These are phyloP conservation scores for Tachyglossus aculeatus DNA, from an alignment of 2,797 vertebrate species.

Conservation along the genomic window DNA sequence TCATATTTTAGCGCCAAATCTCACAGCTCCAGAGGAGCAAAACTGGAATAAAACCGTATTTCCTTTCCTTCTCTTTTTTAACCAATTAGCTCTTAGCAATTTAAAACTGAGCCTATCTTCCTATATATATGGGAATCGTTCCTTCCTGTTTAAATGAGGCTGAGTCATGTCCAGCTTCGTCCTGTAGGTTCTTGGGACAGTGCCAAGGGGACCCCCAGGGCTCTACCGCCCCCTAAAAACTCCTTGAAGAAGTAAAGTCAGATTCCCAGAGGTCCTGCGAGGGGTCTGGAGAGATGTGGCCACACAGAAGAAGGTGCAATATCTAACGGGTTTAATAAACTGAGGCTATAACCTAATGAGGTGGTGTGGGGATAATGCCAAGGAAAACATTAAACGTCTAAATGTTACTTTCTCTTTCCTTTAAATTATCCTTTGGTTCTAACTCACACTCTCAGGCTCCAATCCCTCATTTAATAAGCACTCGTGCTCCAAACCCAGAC, in stretches of 20 bases:
- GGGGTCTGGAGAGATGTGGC: not conserved
- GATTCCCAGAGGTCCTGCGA: not conserved
- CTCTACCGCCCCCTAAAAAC: not conserved
- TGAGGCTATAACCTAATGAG: not conserved
- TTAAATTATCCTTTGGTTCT: not conserved
- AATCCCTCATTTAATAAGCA: not conserved
- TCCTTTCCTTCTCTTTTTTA: not conserved
- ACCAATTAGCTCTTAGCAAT: not conserved
- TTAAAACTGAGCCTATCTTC: not conserved
- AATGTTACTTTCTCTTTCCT: not conserved
- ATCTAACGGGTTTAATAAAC: slow-evolving; percentile 31
- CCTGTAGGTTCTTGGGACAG: not conserved
- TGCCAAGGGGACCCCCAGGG: not conserved
- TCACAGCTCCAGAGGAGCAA: slow-evolving; percentile 8
- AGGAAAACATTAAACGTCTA: not conserved
- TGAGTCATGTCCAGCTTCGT: not conserved
- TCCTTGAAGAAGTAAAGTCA: not conserved
- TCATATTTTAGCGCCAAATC: too few species aligned
- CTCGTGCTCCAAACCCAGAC: slow-evolving; percentile 7
- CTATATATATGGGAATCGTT: not conserved
- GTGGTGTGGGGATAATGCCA: not conserved
- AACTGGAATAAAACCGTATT: not conserved
- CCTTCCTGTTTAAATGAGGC: not conserved
- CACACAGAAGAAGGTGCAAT: not conserved
- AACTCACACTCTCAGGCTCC: not conserved